Evolutionary conservation across 2,797 vertebrate species (phyloP).

Genomic region (Cyclura pinguis): DNA sequence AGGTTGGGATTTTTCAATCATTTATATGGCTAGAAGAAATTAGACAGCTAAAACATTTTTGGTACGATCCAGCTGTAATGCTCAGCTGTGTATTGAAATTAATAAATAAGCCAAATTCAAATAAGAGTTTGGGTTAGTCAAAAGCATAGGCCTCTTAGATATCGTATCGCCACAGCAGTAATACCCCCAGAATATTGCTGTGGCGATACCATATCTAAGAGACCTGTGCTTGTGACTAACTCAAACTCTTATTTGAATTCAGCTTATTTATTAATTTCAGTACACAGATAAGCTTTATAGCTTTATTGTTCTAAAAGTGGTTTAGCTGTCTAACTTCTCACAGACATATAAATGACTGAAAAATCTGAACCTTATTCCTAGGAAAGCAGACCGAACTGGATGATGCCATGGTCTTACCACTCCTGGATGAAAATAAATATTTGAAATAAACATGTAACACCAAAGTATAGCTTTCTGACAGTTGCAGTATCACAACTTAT

Average conservation of each 20-base stretch:
- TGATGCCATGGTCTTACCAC: slow-evolving; percentile 39
- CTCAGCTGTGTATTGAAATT: background rate
- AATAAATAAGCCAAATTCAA: background rate
- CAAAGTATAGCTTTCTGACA: background rate
- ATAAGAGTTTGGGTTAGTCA: background rate
- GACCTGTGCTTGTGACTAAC: background rate
- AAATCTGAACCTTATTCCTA: background rate
- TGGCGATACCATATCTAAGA: background rate
- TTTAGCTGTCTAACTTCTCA: background rate
- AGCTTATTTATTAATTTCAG: slow-evolving; percentile 9
- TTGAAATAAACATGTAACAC: slow-evolving; percentile 48
- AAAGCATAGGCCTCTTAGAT: background rate
- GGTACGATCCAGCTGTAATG: background rate
- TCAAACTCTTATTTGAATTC: background rate
- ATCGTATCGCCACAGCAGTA: background rate
- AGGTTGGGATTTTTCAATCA: background rate
- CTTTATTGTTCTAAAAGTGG: background rate
- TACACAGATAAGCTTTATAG: background rate
- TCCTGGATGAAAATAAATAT: slow-evolving; percentile 43
- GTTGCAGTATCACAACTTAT: background rate
- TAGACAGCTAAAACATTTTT: background rate
- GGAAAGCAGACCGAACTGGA: background rate
- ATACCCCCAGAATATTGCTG: background rate
- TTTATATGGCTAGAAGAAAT: background rate
- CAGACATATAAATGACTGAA: background rate